Evolutionary conservation across 2,888 invertebrate genomes (phyloP), one percentile per base, ranked within the genome.

Genomic region (Harmothoe impar): DNA sequence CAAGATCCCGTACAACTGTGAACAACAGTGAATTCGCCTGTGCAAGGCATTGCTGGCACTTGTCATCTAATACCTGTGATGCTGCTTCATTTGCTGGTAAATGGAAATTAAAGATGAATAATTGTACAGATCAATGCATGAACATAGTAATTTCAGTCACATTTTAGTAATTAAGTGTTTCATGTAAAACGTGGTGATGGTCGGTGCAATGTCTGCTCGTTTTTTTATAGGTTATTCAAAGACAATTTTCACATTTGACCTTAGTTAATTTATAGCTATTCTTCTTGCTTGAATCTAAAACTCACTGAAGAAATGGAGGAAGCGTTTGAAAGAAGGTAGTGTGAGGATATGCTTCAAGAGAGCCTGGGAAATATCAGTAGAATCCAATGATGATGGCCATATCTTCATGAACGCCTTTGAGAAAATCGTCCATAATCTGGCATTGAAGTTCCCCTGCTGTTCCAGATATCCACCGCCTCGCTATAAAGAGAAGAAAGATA

Each of bases 261-360:
- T 7, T 43, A 43, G 10, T 43, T 3, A 43, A 10, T 7, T 7
- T 3, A 10, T 7, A 43, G 3, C 10, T 43, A 10, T 43, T 43
- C 3, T 43, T 43, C 10, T 7, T 43, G 10, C 5, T 7, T 43
- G 43, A 7, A 43, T 7, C 5, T 43, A 7, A 7, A 43, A 72
- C 43, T 35, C 25, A 84, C 84, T 23, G 43, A 84, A 84, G 43
- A 84, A 29, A 43, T 51, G n/a, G 7, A 84, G 43, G 84, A 84
- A 84, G 3, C 84, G 84, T 20, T 51, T 84, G 84, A 84, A 43
- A n/a, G 84, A 3, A n/a, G 84, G 84, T 35, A 84, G 23, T 3
- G 84, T 84, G 33, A 84, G 51, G 43, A 51, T 51, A 43, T 84
- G 84, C 20, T 25, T 51, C 0, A 84, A 23, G 10, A 84, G 15